Evolutionary conservation across 2,888 invertebrate genomes (phyloP).

Genomic region (Diaprepes abbreviatus): DNA sequence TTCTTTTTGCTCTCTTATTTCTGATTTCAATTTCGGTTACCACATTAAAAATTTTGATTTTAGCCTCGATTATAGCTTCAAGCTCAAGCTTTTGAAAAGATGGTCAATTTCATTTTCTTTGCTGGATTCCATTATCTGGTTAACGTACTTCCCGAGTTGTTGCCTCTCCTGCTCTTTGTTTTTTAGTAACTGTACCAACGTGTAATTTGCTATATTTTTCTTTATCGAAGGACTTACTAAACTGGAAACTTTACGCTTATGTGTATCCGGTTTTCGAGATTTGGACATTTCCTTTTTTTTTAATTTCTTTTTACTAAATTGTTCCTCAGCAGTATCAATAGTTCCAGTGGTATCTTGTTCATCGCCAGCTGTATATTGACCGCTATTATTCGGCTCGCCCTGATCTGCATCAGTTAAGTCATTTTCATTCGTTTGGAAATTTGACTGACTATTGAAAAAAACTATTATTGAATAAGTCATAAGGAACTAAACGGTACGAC

Average conservation of each 20-base stretch:
- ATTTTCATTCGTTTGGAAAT: not conserved
- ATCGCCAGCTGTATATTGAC: not conserved
- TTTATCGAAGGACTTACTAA: conserved; percentile 1
- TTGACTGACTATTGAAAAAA: not conserved
- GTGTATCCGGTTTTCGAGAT: not conserved
- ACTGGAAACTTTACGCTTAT: not conserved
- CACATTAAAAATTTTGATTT: conserved; percentile 32
- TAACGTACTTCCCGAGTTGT: conserved; percentile 1
- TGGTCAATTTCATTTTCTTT: conserved; percentile 21
- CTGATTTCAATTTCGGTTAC: conserved; percentile 38
- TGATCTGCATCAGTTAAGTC: not conserved
- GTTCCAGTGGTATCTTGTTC: not conserved
- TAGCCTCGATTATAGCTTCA: conserved; percentile 26
- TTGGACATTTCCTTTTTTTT: not conserved
- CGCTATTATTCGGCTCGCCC: not conserved
- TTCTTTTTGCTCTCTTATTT: conserved; percentile 1
- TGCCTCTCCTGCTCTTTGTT: conserved; percentile 6
- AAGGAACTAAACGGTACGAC: no score
- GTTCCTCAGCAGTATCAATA: not conserved
- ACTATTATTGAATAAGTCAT: not conserved
- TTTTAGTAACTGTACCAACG: not conserved
- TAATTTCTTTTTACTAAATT: not conserved
- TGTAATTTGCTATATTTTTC: not conserved
- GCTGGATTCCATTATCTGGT: not conserved
- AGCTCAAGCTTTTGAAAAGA: conserved; percentile 31